phyloP scores from a whole-genome alignment of 2,888 invertebrate genomes.

The Palloptera scutellata region DNA sequence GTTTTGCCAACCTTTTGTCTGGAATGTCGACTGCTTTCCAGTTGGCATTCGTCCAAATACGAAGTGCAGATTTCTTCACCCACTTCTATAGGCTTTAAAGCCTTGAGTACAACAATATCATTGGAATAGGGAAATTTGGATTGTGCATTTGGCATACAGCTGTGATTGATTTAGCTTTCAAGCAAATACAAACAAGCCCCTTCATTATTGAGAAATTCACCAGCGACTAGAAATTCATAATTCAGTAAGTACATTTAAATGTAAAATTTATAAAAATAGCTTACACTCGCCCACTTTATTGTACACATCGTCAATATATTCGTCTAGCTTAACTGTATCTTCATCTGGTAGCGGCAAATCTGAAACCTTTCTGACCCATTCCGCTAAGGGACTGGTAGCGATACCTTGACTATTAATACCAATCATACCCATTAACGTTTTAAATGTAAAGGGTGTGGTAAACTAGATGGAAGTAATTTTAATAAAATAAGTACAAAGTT shows the following conservation, averaged over 20 bases:
- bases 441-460: slow-evolving; percentile 85
- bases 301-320: slow-evolving; percentile 83
- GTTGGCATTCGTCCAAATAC: slow-evolving; percentile 86
- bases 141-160: slow-evolving; percentile 88
- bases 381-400: slow-evolving; percentile 87
- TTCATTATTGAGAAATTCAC: slow-evolving; percentile 87
- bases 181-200: slow-evolving; percentile 86
- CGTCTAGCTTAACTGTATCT: slow-evolving; percentile 74
- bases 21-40: slow-evolving; percentile 83
- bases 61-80: slow-evolving; percentile 92
- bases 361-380: slow-evolving; percentile 84
- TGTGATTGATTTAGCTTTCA: slow-evolving; percentile 94
- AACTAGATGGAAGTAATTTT: slow-evolving; percentile 62
- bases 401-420: slow-evolving; percentile 97
- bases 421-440: slow-evolving; percentile 71
- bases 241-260: neutral
- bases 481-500: neutral
- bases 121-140: slow-evolving; percentile 85
- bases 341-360: slow-evolving; percentile 72
- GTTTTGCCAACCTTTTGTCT: slow-evolving; percentile 74
- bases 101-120: slow-evolving; percentile 77
- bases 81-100: slow-evolving; percentile 74
- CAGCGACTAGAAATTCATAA: slow-evolving; percentile 52
- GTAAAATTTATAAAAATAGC: slow-evolving; percentile 30
- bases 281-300: slow-evolving; percentile 82